Base-by-base conservation (phyloP, 2,113 vertebrate genomes). In the Centropristis striata region DNA sequence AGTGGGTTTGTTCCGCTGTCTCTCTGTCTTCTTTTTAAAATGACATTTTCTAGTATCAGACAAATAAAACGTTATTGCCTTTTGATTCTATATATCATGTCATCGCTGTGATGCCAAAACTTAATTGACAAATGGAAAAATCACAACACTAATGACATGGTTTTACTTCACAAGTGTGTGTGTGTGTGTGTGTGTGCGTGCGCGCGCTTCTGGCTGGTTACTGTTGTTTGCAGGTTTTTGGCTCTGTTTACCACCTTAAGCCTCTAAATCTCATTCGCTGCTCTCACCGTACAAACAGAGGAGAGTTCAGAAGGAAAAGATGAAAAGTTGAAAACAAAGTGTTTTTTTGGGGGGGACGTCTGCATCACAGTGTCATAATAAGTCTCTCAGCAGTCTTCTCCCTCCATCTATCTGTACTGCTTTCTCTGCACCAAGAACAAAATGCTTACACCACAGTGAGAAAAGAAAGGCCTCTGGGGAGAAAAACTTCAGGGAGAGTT, bases 401-500 rank as follows among this genome's bases (percentile, higher is more conserved):
- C 68, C 28, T 70, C 67, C 73, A 23, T 66, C 66, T 27, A 16
- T 73, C 82, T 74, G 50, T 15, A 36, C 63, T 23, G 70, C 71
- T 86, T 84, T 77, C 89, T 81, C 78, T 59, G 84, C 79, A 90
- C 73, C 80, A 67, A 88, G 86, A 88, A 90, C 88, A 91, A 87
- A 90, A 88, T 89, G 86, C 86, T 90, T 86, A 90, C 82, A 74
- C 85, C 76, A 85, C 85, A 78, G 14, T 47, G 41, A 85, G 75
- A 78, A 57, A 77, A 77, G 73, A 67, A 54, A 27, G 44, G 63
- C 72, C 91, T 85, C 90, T 83, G 54, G 90, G 88, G 91, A 90
- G 66, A 51, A 37, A 76, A 89, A 91, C 87, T 90, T 89, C 51
- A 86, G 91, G 85, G 85, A 89, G 86, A 92, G 64, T 82, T 80